phyloP scores from a whole-genome alignment of 2,797 vertebrate species.

The Danio jaintianensis region DNA sequence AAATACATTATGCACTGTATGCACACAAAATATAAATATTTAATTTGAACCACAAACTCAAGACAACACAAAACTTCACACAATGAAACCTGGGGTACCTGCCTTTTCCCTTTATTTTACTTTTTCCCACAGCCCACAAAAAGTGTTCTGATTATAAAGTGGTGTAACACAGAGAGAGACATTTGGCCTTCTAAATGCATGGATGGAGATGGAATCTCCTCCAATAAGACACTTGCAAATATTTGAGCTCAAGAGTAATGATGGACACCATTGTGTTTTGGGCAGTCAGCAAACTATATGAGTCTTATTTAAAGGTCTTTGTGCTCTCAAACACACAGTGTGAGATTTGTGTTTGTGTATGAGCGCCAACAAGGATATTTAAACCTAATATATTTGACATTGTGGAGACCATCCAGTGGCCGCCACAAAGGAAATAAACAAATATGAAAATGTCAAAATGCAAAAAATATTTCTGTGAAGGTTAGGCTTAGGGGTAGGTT shows the following conservation, averaged over 20 bases:
- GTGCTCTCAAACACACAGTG: neutral
- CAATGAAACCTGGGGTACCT: neutral
- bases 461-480: too few species aligned
- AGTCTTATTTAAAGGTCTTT: slow-evolving; percentile 25
- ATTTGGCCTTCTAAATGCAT: slow-evolving; percentile 10
- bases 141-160: slow-evolving; percentile 6
- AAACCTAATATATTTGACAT: too few species aligned
- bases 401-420: too few species aligned
- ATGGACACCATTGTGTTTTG: slow-evolving; percentile 32
- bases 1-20: neutral
- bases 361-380: too few species aligned
- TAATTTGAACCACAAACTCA: neutral
- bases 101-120: neutral
- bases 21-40: neutral
- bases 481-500: too few species aligned
- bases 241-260: slow-evolving; percentile 37
- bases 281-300: slow-evolving; percentile 10
- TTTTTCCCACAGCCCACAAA: slow-evolving; percentile 25
- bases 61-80: neutral
- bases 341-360: too few species aligned
- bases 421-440: too few species aligned
- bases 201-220: slow-evolving; percentile 19
- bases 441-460: too few species aligned
- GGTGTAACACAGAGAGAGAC: neutral
- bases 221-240: slow-evolving; percentile 45